Base-by-base conservation (phyloP, 2,797 vertebrate species). In the Melanotaenia trifasciata region DNA sequence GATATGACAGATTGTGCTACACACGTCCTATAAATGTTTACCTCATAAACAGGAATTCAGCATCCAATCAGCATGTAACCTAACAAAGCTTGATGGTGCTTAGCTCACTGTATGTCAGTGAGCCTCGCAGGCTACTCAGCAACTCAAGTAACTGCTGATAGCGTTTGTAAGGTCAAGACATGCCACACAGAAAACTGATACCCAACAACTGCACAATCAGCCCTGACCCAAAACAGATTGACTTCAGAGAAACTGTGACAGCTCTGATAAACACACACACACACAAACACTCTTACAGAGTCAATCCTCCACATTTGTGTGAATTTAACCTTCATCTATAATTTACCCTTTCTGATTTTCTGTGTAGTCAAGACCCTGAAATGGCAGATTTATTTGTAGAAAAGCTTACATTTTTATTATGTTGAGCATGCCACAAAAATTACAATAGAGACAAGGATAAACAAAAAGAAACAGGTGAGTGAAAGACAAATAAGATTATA, bases 211-310 rank as follows among this genome's bases (percentile, higher is more conserved):
- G 84, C 89, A 87, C 75, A 79, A 86, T 91, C 88, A 88, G 82
- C 84, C 79, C 59, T 74, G 89, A 90, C 84, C 89, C 81, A 79
- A 90, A 90, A 88, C 87, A 90, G 82, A 90, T 74, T 87, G 87
- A 89, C 84, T 87, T 81, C 58, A 50, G 76, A 80, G 68, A 64
- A 78, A 79, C 64, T 84, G 78, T 82, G 79, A 90, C 72, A 83
- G 68, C 54, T 53, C 76, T 57, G 65, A 66, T 63, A 80, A 81
- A 70, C 43, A 62, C 12, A 56, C 9, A 61, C 70, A 56, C 9
- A 61, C 70, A 71, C 54, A 65, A 7, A 50, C 18, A 73, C 70
- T 60, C 36, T 63, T 56, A 71, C 0, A 53, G 24, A 64, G 35
- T 12, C 22, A 83, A 50, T 80, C 57, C 70, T 72, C 56, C 54